Conservation (phyloP, 2,888 invertebrate genomes). For the Lasioglossum morio region DNA sequence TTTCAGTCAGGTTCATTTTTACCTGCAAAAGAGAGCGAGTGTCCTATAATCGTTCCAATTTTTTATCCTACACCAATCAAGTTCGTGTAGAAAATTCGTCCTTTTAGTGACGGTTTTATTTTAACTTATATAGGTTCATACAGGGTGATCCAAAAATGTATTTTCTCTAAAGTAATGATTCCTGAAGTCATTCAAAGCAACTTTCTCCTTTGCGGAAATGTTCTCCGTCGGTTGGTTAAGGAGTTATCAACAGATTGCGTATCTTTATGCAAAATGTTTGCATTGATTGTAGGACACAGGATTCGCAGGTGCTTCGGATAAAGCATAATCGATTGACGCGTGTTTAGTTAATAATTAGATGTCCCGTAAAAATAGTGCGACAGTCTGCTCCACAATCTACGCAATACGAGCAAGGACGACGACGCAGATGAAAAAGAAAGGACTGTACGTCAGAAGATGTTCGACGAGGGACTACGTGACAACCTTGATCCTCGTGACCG, state of each 20-base stretch:
- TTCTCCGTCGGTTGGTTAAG: no score
- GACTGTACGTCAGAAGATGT: slow-evolving; percentile 40
- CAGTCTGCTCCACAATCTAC: background rate
- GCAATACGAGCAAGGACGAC: slow-evolving; percentile 13
- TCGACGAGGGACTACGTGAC: slow-evolving; percentile 28
- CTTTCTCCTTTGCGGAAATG: no score
- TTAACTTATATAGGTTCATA: no score
- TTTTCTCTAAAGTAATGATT: no score
- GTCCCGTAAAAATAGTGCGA: background rate
- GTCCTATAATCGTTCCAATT: background rate
- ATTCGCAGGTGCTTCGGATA: background rate
- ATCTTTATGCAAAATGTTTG: no score
- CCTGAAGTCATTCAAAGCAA: no score
- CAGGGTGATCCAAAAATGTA: no score
- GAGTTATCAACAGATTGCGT: no score
- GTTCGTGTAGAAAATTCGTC: no score
- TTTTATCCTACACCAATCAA: no score
- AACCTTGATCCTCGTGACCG: slow-evolving; percentile 39
- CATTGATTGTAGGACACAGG: no score
- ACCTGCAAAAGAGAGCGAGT: background rate
- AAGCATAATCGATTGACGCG: background rate
- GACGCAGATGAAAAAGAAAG: slow-evolving; percentile 28
- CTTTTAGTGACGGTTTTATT: no score
- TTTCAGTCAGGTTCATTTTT: background rate
- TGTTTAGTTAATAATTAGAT: background rate